Percentiles rank a stretch among this genome's conserved stretches.
Conservation (phyloP, 2,797 vertebrate genomes). For the Babyrousa celebensis region DNA sequence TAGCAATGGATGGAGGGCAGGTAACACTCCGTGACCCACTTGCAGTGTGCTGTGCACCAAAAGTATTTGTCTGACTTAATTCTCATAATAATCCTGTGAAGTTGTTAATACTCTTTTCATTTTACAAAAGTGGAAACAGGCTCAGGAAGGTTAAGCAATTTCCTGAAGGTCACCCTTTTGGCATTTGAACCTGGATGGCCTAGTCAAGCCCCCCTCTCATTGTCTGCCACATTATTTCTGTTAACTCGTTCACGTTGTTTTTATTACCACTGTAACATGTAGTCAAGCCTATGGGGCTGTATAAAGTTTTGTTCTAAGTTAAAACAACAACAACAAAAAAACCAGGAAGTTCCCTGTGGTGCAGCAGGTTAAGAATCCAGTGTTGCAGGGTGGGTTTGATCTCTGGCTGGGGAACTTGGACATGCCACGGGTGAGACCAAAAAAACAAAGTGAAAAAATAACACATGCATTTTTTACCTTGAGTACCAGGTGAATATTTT, state of each 20-base stretch:
- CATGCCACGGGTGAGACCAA: too few species aligned
- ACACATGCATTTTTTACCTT: not conserved
- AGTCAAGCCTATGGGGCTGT: not conserved
- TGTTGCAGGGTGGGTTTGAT: too few species aligned
- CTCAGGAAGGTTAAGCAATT: not conserved
- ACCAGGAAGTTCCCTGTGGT: too few species aligned
- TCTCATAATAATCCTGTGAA: not conserved
- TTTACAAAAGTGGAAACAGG: conserved; percentile 2
- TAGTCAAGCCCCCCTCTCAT: not conserved
- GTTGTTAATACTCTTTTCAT: conserved; percentile 6
- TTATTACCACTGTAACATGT: conserved; percentile 20
- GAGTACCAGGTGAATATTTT: not conserved
- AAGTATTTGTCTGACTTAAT: not conserved
- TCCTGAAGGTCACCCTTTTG: not conserved
- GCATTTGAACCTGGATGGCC: not conserved
- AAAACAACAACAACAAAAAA: too few species aligned
- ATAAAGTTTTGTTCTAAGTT: conserved; percentile 44
- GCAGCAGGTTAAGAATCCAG: too few species aligned
- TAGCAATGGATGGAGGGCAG: not conserved
- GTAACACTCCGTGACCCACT: not conserved
- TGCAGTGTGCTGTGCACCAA: not conserved
- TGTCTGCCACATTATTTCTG: conserved; percentile 20
- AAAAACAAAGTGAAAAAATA: not conserved
- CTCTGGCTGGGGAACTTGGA: too few species aligned
- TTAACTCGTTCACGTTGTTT: conserved; percentile 47